phyloP scores from a whole-genome alignment of 2,888 invertebrate genomes.

The Lordiphosa fenestrarum region DNA sequence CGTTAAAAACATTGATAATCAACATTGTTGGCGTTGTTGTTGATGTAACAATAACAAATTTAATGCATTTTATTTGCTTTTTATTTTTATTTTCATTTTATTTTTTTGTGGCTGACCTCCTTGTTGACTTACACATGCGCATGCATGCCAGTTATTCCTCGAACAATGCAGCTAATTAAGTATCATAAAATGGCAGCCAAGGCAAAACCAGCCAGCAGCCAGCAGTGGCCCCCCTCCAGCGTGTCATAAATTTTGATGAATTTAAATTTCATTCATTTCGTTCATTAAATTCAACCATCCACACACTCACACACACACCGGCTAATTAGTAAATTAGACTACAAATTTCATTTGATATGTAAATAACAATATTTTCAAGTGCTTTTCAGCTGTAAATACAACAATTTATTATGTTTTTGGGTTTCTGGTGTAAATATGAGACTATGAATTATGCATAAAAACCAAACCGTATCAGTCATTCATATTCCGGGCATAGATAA shows the following conservation, averaged over 20 bases:
- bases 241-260: constrained; percentile 17
- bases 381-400: neutral
- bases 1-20: constrained; percentile 43
- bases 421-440: constrained; percentile 25
- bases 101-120: constrained; percentile 32
- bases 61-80: constrained; percentile 26
- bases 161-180: constrained; percentile 69
- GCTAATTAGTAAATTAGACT: constrained; percentile 24
- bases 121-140: constrained; percentile 29
- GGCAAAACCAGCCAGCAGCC: constrained; percentile 24
- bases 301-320: neutral
- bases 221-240: constrained; percentile 4
- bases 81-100: too few relatives aligned
- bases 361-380: constrained; percentile 5
- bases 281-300: constrained; percentile 8
- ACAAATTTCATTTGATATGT: constrained; percentile 12
- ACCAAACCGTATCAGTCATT: too few relatives aligned
- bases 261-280: constrained; percentile 15
- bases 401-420: neutral
- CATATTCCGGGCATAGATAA: neutral
- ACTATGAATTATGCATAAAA: too few relatives aligned
- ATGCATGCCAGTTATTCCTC: constrained; percentile 47
- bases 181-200: constrained; percentile 49
- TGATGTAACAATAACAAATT: constrained; percentile 36
- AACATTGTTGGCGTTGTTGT: constrained; percentile 30